Evolutionary conservation across 2,113 vertebrate species (phyloP).

Genomic region (Casuarius casuarius): DNA sequence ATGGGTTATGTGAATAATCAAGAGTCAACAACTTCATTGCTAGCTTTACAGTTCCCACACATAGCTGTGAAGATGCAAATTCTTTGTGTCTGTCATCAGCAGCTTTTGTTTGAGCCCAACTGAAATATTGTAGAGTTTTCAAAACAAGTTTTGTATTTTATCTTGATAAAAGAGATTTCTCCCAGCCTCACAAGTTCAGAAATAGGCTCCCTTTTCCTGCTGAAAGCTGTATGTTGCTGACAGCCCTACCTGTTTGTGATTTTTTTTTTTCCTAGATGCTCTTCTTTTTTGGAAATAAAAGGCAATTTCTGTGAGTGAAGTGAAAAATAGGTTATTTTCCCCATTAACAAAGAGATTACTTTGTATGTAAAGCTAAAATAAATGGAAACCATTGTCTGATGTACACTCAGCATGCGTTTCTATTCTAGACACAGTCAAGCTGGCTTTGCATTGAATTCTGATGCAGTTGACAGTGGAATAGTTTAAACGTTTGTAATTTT

Average conservation of each 20-base stretch:
- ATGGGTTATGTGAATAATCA: constrained; percentile 1
- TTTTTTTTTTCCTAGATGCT: constrained; percentile 13
- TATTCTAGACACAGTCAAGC: not conserved
- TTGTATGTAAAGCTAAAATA: constrained; percentile 53
- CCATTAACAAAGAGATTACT: constrained; percentile 62
- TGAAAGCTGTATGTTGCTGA: constrained; percentile 55
- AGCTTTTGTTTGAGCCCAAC: constrained; percentile 59
- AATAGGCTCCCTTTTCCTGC: constrained; percentile 38
- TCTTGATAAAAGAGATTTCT: constrained; percentile 51
- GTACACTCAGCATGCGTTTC: not conserved
- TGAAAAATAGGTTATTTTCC: constrained; percentile 62
- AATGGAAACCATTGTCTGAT: constrained; percentile 31
- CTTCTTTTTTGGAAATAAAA: constrained; percentile 39
- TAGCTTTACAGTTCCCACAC: not conserved
- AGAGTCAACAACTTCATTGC: constrained; percentile 3
- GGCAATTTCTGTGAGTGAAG: constrained; percentile 38
- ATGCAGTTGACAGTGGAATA: constrained; percentile 3
- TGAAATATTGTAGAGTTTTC: constrained; percentile 61
- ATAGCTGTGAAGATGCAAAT: constrained; percentile 33
- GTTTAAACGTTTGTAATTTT: constrained; percentile 46
- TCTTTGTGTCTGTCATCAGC: constrained; percentile 40
- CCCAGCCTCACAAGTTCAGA: constrained; percentile 34
- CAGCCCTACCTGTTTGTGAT: constrained; percentile 33
- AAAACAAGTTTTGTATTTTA: constrained; percentile 65
- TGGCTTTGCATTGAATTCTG: constrained; percentile 25